Conservation (phyloP, 2,113 vertebrate genomes). For the Talpa occidentalis region DNA sequence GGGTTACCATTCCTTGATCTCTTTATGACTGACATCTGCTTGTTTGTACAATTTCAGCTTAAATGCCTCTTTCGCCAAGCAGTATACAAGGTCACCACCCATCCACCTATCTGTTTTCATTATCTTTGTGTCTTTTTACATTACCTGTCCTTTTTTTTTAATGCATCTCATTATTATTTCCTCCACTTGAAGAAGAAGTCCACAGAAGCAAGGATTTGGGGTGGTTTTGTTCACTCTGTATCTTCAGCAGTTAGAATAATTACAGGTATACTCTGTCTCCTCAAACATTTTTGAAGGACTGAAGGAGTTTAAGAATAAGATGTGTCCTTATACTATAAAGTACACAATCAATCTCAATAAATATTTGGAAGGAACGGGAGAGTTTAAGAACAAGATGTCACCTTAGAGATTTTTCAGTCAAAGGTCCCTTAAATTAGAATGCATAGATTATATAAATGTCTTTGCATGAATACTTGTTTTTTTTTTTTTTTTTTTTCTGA, state of each 20-base stretch:
- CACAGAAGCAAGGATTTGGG: background rate
- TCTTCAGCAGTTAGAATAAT: background rate
- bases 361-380: background rate
- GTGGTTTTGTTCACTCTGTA: background rate
- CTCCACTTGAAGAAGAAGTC: background rate
- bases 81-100: background rate
- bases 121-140: background rate
- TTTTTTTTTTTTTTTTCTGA: background rate
- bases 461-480: background rate
- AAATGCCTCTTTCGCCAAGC: background rate
- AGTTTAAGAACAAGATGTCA: background rate
- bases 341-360: background rate
- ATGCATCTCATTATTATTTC: background rate
- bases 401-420: background rate
- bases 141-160: background rate
- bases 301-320: background rate
- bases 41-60: background rate
- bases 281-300: background rate
- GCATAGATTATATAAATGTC: background rate
- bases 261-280: background rate
- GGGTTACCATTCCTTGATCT: background rate
- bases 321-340: background rate
- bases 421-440: background rate
- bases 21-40: background rate
- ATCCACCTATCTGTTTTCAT: background rate